A percentile compares a stretch with the other conserved stretches of the same genome.
Conservation (phyloP, 2,888 invertebrate species). For the Sturmia bella region DNA sequence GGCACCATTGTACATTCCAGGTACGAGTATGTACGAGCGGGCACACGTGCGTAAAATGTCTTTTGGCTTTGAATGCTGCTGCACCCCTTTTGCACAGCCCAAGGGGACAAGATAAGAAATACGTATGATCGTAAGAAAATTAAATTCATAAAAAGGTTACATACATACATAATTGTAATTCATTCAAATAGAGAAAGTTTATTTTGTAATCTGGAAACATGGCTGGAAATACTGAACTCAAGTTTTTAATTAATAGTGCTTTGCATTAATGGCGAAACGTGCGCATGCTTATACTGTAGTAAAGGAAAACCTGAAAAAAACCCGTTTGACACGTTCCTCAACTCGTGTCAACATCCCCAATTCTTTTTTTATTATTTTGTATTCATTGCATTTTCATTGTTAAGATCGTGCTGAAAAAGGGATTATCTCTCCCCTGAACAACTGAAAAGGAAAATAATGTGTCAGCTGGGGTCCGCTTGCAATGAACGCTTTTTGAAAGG, state of each 20-base stretch:
- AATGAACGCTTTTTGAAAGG: not conserved
- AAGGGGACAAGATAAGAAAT: not conserved
- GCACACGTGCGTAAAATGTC: constrained; percentile 67
- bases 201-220: not conserved
- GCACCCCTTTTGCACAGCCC: constrained; percentile 44
- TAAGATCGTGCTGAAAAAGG: constrained; percentile 57
- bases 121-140: constrained; percentile 1
- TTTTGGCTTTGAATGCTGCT: constrained; percentile 44
- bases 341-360: constrained; percentile 66
- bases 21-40: constrained; percentile 5
- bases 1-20: no score
- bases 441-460: constrained; percentile 11
- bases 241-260: constrained; percentile 36
- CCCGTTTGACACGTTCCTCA: constrained; percentile 66
- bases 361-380: constrained; percentile 22
- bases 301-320: constrained; percentile 31
- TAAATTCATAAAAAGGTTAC: not conserved
- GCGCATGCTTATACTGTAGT: constrained; percentile 59
- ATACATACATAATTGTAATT: no score
- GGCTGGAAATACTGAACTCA: constrained; percentile 48
- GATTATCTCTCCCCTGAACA: constrained; percentile 60
- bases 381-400: constrained; percentile 12
- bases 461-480: constrained; percentile 60
- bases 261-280: constrained; percentile 30
- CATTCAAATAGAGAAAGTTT: constrained; percentile 12